Evolutionary conservation across 2,888 invertebrate genomes (phyloP).

Genomic region (Strigamia transsilvanica): DNA sequence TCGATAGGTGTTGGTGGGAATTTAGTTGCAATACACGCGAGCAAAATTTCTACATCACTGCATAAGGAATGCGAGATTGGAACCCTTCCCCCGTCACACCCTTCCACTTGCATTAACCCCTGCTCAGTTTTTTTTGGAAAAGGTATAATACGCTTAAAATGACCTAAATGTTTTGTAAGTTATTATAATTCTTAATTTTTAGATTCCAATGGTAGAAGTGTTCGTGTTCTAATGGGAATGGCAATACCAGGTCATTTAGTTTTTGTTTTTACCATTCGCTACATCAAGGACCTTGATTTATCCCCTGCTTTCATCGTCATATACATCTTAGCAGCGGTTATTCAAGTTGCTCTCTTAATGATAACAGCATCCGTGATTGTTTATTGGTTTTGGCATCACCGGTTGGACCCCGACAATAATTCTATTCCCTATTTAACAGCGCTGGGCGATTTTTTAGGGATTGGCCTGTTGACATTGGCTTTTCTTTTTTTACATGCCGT

Average conservation of each 20-base stretch:
- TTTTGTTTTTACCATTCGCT: conserved; percentile 87
- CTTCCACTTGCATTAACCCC: conserved; percentile 55
- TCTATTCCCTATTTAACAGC: conserved; percentile 94
- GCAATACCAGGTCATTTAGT: conserved; percentile 90
- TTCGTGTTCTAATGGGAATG: conserved; percentile 78
- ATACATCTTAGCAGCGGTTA: conserved; percentile 77
- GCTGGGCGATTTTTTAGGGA: conserved; percentile 91
- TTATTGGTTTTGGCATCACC: conserved; percentile 86
- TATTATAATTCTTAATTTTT: not conserved
- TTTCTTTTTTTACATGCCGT: conserved; percentile 72
- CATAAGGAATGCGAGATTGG: conserved; percentile 62
- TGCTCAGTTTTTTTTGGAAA: conserved; percentile 55
- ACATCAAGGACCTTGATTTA: conserved; percentile 83
- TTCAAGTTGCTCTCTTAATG: conserved; percentile 78
- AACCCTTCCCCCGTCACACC: conserved; percentile 60
- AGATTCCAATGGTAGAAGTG: conserved; percentile 74
- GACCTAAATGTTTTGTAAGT: not conserved
- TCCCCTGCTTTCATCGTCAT: conserved; percentile 83
- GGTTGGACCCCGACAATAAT: conserved; percentile 92
- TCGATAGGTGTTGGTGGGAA: conserved; percentile 64
- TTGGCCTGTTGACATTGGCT: conserved; percentile 77
- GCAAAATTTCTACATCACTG: conserved; percentile 64
- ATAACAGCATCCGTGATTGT: conserved; percentile 86
- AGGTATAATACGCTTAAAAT: not conserved
- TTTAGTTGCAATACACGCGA: conserved; percentile 65